A percentile compares a stretch with the other conserved stretches of the same genome.
phyloP scores from a whole-genome alignment of 2,797 vertebrate genomes.

The Pseudochirops corinnae region DNA sequence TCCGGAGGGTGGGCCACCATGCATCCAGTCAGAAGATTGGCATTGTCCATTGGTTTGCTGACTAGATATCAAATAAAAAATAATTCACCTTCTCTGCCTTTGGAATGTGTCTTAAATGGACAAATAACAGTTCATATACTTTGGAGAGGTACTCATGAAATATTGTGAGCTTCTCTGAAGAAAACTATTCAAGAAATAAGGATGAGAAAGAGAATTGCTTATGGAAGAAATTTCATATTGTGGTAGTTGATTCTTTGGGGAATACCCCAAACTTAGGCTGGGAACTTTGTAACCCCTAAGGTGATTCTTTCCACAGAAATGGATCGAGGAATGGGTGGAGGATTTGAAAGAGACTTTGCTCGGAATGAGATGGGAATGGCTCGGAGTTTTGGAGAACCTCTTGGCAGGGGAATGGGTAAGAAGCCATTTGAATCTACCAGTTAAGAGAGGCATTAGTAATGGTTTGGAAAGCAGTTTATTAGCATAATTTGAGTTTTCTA shows the following conservation, averaged over 20 bases:
- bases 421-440: constrained; percentile 29
- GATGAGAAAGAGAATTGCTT: constrained; percentile 23
- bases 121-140: not conserved
- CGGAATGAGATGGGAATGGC: constrained; percentile 95
- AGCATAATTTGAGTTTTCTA: not conserved
- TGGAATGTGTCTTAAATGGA: not conserved
- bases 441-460: not conserved
- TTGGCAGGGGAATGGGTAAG: constrained; percentile 94
- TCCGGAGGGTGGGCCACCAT: not conserved
- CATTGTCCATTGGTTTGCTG: not conserved
- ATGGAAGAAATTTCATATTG: not conserved
- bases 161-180: not conserved
- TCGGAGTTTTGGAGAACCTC: constrained; percentile 92
- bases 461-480: not conserved
- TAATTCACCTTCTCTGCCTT: not conserved
- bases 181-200: constrained; percentile 13
- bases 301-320: constrained; percentile 88
- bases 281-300: constrained; percentile 71
- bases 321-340: constrained; percentile 92
- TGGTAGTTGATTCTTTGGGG: constrained; percentile 33
- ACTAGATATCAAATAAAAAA: not conserved
- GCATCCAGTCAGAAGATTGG: not conserved
- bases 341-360: constrained; percentile 94
- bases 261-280: not conserved
- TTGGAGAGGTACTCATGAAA: not conserved